Base-by-base conservation (phyloP, 2,113 vertebrate species). In the Petrocephalus zakoni region DNA sequence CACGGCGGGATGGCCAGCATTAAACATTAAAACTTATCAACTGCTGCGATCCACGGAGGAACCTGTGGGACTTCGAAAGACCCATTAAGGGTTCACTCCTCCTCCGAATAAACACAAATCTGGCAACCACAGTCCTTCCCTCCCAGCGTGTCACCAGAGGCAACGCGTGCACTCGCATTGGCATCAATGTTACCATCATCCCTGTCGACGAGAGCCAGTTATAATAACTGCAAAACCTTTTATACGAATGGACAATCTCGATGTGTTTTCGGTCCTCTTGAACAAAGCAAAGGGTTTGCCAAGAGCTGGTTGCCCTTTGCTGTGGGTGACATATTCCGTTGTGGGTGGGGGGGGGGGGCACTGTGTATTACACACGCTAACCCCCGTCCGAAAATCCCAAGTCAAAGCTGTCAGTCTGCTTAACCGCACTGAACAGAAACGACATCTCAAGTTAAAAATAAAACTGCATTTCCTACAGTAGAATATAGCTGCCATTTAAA, bases 241-340 rank as follows among this genome's bases (percentile, higher is more conserved):
- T 78, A 78, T 22, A 49, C n/a, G 17, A 85, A n/a, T 52, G n/a
- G 13, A n/a, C 46, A 85, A 25, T 10, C 25, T 17, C 2, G 29
- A 34, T 86, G 22, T 55, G 37, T 86, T 56, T 10, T 52, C 53
- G 19, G 10, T 86, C 34, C n/a, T n/a, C 11, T 52, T 86, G n/a
- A 56, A 86, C 52, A 86, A 55, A 19, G 51, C 29, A 55, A 86
- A 86, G 52, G 49, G 13, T 86, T 55, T 86, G 84, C 81, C 42
- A 83, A 83, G 46, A n/a, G 21, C 47, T 83, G 46, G 42, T 46
- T 47, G 46, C 81, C 37, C 21, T 83, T 83, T 83, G 37, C 17
- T 42, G 34, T 78, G 29, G 34, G 34, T 78, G 68, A 37, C 17
- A 22, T 82, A n/a, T 49, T 82, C 78, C 46, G 37, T 9, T 83